phyloP scores from a whole-genome alignment of 2,888 invertebrate species.

The Listrodromus nycthemerus region DNA sequence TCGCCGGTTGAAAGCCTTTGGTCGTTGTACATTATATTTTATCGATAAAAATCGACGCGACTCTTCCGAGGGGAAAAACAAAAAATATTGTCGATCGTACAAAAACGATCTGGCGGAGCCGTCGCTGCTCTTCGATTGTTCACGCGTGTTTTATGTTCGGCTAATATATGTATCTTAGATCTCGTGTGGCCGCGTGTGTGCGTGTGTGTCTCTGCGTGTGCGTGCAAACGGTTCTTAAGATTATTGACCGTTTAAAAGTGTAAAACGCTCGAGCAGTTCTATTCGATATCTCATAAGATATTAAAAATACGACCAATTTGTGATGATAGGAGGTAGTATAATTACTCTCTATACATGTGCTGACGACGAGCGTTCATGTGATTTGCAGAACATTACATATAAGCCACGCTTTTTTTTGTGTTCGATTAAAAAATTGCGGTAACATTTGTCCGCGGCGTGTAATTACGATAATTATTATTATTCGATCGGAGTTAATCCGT shows the following conservation, averaged over 20 bases:
- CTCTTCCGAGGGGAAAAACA: neutral
- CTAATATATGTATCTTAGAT: constrained; percentile 31
- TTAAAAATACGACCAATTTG: constrained; percentile 60
- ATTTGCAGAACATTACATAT: constrained; percentile 41
- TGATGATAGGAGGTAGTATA: constrained; percentile 57
- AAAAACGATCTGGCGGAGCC: constrained; percentile 25
- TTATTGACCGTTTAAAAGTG: neutral
- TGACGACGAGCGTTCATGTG: constrained; percentile 46
- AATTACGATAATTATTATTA: neutral
- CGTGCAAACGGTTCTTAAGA: constrained; percentile 26
- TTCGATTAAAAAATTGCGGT: constrained; percentile 37
- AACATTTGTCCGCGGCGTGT: constrained; percentile 23
- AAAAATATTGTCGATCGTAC: constrained; percentile 1
- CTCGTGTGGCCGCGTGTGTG: constrained; percentile 24
- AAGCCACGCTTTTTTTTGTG: constrained; percentile 40
- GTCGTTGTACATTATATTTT: constrained; percentile 20
- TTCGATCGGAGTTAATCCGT: constrained; percentile 7
- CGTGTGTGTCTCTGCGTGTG: constrained; percentile 17
- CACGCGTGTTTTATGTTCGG: constrained; percentile 27
- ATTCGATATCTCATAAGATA: constrained; percentile 48
- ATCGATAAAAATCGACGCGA: constrained; percentile 5
- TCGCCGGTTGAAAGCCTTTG: neutral
- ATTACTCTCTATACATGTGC: constrained; percentile 47
- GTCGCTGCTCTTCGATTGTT: constrained; percentile 11
- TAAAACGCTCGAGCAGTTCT: constrained; percentile 29